Evolutionary conservation across 2,888 invertebrate genomes (phyloP), one percentile per base, ranked within the genome.

Genomic region (Diplolepis rosae): DNA sequence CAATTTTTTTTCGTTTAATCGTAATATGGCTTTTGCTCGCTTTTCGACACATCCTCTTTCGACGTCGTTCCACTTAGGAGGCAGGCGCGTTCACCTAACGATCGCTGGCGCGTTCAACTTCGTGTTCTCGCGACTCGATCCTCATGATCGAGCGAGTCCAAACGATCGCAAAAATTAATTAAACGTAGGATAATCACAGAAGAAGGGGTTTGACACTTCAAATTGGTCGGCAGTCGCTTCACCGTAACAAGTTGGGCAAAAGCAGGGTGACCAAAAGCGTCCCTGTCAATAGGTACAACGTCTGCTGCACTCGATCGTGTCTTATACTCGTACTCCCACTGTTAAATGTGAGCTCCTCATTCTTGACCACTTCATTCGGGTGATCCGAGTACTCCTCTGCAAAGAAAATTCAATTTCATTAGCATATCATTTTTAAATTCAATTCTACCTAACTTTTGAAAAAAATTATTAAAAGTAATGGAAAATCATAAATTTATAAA

Each of bases 291-390:
- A 84, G 76, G 69, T 83, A 74, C 74, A 86, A 68, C 71, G 82
- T 73, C 72, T 82, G 81, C 66, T 71, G 61, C 39, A 61, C 22
- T 22, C 61, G 61, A 39, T 75, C 71, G 71, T 74, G 77, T 70
- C 78, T 74, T 52, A 76, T 81, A 69, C 80, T 77, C 69, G 85
- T 81, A 74, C 80, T 83, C 56, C 85, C 85, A 30, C 91, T 91
- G 84, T 92, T 93, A 87, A 95, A 94, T 71, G 96, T 96, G 86
- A 97, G 90, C 91, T 96, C 96, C 90, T 96, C 96, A 88, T 96
- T 96, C 91, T 96, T 97, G 84, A 96, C 95, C 82, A 96, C 96
- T 90, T 97, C 96, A 89, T 96, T 97, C 73, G 95, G 96, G 89
- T 95, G 93, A 89, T 95, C 95, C 86, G 95, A 95, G 87, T 95